Percentiles rank a stretch among this genome's conserved stretches.
Conservation (phyloP, 2,113 vertebrate genomes). For the Siniperca knerii region DNA sequence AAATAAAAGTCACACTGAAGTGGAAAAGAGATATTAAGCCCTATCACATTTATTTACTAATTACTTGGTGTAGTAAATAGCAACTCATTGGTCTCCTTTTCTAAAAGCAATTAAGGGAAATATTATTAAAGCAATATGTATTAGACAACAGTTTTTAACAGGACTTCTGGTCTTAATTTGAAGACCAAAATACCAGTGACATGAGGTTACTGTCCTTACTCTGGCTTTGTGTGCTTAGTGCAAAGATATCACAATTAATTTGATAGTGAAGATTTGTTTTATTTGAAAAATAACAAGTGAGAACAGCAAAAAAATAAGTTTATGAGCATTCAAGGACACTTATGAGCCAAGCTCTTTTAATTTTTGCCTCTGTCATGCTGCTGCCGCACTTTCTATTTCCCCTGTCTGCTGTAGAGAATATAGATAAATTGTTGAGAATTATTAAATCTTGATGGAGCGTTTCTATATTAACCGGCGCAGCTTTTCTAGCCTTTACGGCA, state of each 20-base stretch:
- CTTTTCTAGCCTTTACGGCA: no score
- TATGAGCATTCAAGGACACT: no score
- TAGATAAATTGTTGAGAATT: no score
- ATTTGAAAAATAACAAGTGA: no score
- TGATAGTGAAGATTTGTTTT: no score
- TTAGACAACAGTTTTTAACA: not conserved
- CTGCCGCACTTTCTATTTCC: no score
- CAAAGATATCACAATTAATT: not conserved
- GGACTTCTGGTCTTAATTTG: not conserved
- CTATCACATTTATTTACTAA: not conserved
- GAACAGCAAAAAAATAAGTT: no score
- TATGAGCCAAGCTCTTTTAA: no score
- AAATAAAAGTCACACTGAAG: not conserved
- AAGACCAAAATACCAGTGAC: not conserved
- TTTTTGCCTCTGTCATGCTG: no score
- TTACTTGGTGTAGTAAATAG: not conserved
- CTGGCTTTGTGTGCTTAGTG: not conserved
- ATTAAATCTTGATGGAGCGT: no score
- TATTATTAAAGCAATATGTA: not conserved
- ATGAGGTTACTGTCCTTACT: not conserved
- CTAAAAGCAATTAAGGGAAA: not conserved
- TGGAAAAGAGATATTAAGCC: not conserved
- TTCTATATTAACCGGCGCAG: no score
- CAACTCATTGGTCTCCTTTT: not conserved
- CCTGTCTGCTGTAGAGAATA: no score